Evolutionary conservation across 2,797 vertebrate genomes (phyloP).

Genomic region (Micrastur ruficollis): DNA sequence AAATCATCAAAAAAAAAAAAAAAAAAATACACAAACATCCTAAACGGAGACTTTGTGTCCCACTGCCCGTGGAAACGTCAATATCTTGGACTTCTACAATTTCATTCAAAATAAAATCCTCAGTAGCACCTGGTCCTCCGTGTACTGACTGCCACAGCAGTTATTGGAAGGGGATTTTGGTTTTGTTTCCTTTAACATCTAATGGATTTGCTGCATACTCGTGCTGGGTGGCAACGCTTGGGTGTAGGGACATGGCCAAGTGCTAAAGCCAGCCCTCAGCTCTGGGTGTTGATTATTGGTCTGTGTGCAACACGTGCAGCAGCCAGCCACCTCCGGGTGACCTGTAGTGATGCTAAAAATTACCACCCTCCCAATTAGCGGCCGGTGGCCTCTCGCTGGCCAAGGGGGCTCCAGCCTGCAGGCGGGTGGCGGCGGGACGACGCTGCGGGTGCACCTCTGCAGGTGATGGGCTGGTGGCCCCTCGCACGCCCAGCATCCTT

Average conservation of each 20-base stretch:
- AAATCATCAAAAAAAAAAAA: not conserved
- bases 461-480: not conserved
- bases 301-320: fast-evolving
- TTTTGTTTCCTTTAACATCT: not conserved
- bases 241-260: not conserved
- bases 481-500: fast-evolving
- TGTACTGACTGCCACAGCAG: not conserved
- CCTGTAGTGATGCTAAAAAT: fast-evolving
- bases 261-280: not conserved
- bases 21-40: not conserved
- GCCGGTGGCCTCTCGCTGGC: fast-evolving
- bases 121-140: not conserved
- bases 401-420: not conserved
- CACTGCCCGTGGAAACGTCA: not conserved
- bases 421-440: fast-evolving
- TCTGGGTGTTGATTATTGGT: not conserved
- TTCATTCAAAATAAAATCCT: not conserved
- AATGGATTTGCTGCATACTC: not conserved
- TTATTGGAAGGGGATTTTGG: not conserved
- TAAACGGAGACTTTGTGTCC: not conserved
- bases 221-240: not conserved
- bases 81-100: not conserved
- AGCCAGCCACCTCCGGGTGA: fast-evolving
- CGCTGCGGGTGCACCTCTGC: fast-evolving
- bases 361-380: not conserved